Conservation (phyloP, 2,797 vertebrate genomes). For the Hippocampus kuda region DNA sequence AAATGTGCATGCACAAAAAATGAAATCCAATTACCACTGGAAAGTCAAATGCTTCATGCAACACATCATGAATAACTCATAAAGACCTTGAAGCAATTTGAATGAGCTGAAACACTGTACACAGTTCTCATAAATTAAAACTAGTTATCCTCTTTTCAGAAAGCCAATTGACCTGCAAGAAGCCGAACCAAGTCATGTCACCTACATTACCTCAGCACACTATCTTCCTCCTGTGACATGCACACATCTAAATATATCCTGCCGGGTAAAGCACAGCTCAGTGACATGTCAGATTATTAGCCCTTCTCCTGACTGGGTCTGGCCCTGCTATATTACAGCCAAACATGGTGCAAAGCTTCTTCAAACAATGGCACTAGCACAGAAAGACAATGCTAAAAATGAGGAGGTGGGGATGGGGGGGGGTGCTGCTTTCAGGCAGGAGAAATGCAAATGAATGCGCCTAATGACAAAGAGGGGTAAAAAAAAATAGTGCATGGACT, state of each 20-base stretch:
- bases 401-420: not conserved
- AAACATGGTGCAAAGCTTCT: conserved; percentile 17
- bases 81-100: not conserved
- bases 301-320: conserved; percentile 24
- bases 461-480: conserved; percentile 22
- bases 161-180: conserved; percentile 10
- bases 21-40: conserved; percentile 4
- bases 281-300: conserved; percentile 47
- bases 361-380: conserved; percentile 17
- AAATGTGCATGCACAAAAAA: not conserved
- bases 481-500: not conserved
- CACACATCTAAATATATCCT: conserved; percentile 47
- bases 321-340: conserved; percentile 14
- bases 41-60: not conserved
- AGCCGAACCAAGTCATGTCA: conserved; percentile 18
- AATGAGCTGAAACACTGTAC: not conserved
- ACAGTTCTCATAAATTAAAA: not conserved
- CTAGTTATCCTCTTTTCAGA: not conserved
- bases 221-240: conserved; percentile 9
- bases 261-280: conserved; percentile 26
- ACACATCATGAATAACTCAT: not conserved
- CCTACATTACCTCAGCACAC: conserved; percentile 9
- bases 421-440: conserved; percentile 17
- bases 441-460: conserved; percentile 33
- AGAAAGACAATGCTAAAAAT: conserved; percentile 1